Base-by-base conservation (phyloP, 2,888 invertebrate genomes). In the Lasioglossum calceatum region DNA sequence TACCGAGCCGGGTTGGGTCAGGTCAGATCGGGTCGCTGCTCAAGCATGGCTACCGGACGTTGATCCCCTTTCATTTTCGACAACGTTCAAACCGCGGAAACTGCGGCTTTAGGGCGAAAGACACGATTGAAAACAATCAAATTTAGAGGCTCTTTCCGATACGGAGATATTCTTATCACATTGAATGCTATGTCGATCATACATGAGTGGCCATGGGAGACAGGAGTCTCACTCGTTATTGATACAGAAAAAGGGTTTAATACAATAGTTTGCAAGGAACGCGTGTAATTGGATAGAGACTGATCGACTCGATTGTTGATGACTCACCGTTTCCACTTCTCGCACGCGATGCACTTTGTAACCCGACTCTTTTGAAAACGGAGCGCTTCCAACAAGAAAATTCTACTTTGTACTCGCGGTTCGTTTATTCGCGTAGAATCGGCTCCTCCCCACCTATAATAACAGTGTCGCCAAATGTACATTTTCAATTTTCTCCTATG, bases 41-140 rank as follows among this genome's bases (percentile, higher is more conserved):
- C 79, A 81, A 86, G 80, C 86, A 86, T 86, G 77, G 54, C 79
- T 58, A 74, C 50, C 54, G 83, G 80, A 67, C 72, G 58, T 61
- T 39, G 70, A 44, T 36, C 61, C 58, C 23, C 74, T 77, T 70
- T 86, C 75, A 67, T 79, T 76, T 77, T 61, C 61, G 78, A 73
- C 50, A 54, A 27, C 7, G 72, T 72, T 58, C n/a, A 3, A 54
- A 54, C 23, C 54, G 47, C 82, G 79, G 71, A 87, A 79, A 82
- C 74, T 74, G 71, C 74, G 36, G 70, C 61, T 71, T 70, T 42
- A 42, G 44, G 42, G 4, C n/a, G n/a, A 16, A 23, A 78, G 19
- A 71, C 61, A 12, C 27, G 19, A 39, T 54, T 3, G 3, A n/a
- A 61, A 14, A 61, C 61, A 61, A 61, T 27, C 5, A 14, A 61